Evolutionary conservation across 2,113 vertebrate genomes (phyloP).

Genomic region (Hippoglossus stenolepis): DNA sequence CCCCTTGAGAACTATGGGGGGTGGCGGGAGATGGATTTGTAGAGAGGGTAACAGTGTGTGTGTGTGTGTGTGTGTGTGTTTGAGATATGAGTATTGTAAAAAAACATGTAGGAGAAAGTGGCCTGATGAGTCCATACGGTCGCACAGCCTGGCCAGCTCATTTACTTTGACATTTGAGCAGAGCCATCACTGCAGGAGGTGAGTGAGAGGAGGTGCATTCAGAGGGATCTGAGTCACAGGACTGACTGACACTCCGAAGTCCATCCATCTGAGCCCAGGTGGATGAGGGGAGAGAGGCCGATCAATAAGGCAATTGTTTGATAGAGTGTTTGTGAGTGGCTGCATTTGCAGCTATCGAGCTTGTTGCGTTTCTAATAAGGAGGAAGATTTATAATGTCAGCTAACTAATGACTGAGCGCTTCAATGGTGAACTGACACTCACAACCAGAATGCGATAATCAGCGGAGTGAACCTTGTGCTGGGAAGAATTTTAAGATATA

Average conservation of each 20-base stretch:
- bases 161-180: slow-evolving; percentile 80
- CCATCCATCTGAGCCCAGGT: slow-evolving; percentile 66
- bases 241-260: slow-evolving; percentile 51
- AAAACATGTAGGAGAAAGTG: slow-evolving; percentile 48
- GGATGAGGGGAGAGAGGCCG: slow-evolving; percentile 51
- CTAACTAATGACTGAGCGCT: slow-evolving; percentile 58
- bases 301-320: slow-evolving; percentile 66
- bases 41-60: not conserved
- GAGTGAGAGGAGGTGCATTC: slow-evolving; percentile 43
- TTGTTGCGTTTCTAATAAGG: slow-evolving; percentile 63
- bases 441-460: slow-evolving; percentile 7
- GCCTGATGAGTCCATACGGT: slow-evolving; percentile 52
- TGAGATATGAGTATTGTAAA: slow-evolving; percentile 34
- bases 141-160: slow-evolving; percentile 64
- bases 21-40: slow-evolving; percentile 4
- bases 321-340: slow-evolving; percentile 69
- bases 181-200: slow-evolving; percentile 52
- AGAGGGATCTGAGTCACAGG: slow-evolving; percentile 47
- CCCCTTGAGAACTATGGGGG: slow-evolving; percentile 48
- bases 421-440: slow-evolving; percentile 39
- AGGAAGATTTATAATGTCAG: slow-evolving; percentile 70
- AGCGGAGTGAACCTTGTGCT: not conserved
- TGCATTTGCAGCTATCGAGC: slow-evolving; percentile 51
- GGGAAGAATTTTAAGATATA: not conserved
- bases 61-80: slow-evolving; percentile 12